Base-by-base conservation (phyloP, 2,113 vertebrate species). In the Sander vitreus region DNA sequence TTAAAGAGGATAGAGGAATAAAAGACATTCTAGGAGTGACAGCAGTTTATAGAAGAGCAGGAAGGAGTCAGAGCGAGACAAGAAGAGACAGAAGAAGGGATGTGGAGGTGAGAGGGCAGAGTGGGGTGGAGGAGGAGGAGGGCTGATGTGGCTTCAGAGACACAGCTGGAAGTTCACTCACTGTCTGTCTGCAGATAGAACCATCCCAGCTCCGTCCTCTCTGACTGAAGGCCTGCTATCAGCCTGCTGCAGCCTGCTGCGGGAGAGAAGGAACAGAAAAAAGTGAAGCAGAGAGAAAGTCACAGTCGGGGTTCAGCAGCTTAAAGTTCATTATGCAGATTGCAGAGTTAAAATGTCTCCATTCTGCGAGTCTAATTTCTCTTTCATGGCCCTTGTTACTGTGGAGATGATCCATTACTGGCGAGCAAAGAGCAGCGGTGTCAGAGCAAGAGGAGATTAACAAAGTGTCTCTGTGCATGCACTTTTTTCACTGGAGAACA, bases 131-230 rank as follows among this genome's bases (percentile, higher is more conserved):
- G 73, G 33, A 43, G 55, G 77, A 59, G 59, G 57, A 57, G 13
- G 45, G 39, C 33, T 16, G 64, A 77, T 23, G 23, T 23, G 55
- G 54, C 23, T 80, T 84, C 69, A 84, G 47, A 78, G 48, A 62
- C 77, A 19, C 76, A 63, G 88, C 89, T 5, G 94, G 94, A 69
- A 96, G 94, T 4, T 94, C 90, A 73, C 97, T 96, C 77, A 97
- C 93, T 77, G 15, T 74, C 68, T 51, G 67, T 68, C 73, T 39
- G 76, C 63, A 64, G 88, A 90, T 79, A 81, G 73, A 87, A 85
- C 76, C 81, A 85, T 86, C 85, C 70, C 67, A 78, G 76, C 81
- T 77, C 63, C 0, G 63, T 58, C 48, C 67, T 58, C 60, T 51
- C 66, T 54, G 78, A 84, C 64, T 80, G 73, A 85, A 66, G 78